Evolutionary conservation across 2,888 invertebrate species (phyloP).

Genomic region (Drosophila mayaguana): DNA sequence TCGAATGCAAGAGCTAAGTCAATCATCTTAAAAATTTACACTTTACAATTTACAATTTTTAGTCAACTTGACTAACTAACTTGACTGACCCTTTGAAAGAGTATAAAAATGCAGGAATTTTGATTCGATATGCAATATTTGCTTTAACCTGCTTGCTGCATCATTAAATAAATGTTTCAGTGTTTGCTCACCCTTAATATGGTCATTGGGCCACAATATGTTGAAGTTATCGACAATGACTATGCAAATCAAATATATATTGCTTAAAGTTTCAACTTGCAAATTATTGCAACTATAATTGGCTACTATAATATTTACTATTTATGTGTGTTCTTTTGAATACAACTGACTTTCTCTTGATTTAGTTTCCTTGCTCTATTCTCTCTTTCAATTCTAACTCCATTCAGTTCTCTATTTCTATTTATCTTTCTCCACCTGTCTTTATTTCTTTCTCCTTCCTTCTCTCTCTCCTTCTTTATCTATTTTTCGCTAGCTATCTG

Average conservation of each 20-base stretch:
- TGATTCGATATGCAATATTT: conserved; percentile 1
- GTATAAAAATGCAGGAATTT: neutral
- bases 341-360: too few species aligned
- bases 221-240: neutral
- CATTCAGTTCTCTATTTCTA: too few species aligned
- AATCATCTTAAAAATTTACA: too few species aligned
- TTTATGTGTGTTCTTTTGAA: neutral
- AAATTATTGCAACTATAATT: neutral
- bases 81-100: neutral
- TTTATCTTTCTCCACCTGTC: too few species aligned
- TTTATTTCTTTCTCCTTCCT: too few species aligned
- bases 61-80: neutral
- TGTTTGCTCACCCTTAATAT: neutral
- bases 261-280: neutral
- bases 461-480: neutral
- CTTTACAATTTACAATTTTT: too few species aligned
- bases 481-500: too few species aligned
- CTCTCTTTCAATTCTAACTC: too few species aligned
- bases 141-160: neutral
- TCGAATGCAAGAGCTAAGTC: too few species aligned
- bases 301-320: neutral
- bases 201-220: too few species aligned
- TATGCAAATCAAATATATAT: neutral
- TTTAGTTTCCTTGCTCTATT: too few species aligned
- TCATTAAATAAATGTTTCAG: neutral